phyloP scores from a whole-genome alignment of 2,888 invertebrate genomes.

The Petrophora chlorosata region DNA sequence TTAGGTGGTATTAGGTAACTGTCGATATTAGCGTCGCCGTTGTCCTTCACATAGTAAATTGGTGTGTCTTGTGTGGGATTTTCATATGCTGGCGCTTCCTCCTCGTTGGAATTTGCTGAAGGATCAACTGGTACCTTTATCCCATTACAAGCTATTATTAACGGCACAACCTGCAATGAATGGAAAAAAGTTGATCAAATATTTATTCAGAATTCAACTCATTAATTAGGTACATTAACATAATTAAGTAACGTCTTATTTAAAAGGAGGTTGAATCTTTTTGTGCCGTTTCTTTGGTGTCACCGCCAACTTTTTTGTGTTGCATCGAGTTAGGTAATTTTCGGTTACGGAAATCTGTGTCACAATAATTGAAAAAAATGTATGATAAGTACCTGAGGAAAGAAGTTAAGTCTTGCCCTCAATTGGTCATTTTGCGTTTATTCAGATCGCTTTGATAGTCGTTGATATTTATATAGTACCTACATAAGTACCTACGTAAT shows the following conservation, averaged over 20 bases:
- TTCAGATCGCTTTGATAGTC: no score
- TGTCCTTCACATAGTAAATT: conserved; percentile 58
- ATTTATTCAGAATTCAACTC: conserved; percentile 13
- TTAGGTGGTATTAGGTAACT: conserved; percentile 66
- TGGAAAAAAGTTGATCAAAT: no score
- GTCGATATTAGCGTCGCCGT: conserved; percentile 55
- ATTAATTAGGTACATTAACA: conserved; percentile 28
- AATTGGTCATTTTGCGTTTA: neutral
- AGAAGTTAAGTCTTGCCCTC: neutral
- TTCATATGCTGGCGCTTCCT: conserved; percentile 34
- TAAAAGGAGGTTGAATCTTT: conserved; percentile 42
- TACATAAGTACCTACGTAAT: no score
- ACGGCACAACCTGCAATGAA: conserved; percentile 63
- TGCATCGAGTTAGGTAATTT: conserved; percentile 67
- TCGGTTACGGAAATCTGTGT: conserved; percentile 65
- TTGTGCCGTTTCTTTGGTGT: conserved; percentile 24
- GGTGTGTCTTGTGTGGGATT: conserved; percentile 49
- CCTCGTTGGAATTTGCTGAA: conserved; percentile 43
- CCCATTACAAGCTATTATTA: conserved; percentile 49
- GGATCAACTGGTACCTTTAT: conserved; percentile 67
- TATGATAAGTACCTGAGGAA: neutral
- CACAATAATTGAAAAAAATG: conserved; percentile 58
- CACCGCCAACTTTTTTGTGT: conserved; percentile 49
- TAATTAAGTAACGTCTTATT: conserved; percentile 34
- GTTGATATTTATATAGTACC: no score